These are phyloP conservation scores for Nipponacmea schrenckii DNA, from an alignment of 2,888 invertebrate species.

Conservation along the genomic window DNA sequence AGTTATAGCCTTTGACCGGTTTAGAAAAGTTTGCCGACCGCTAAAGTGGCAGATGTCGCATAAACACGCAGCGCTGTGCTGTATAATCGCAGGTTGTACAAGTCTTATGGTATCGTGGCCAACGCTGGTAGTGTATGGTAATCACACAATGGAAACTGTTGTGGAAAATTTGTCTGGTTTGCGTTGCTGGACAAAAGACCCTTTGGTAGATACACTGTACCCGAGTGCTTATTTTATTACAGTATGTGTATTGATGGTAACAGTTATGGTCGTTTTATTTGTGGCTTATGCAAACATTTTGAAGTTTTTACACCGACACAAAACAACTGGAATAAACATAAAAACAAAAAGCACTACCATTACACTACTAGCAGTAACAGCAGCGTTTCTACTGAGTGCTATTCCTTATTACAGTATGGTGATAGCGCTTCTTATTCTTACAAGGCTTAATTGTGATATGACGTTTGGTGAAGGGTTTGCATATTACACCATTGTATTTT, in stretches of 20 bases:
- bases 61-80: conserved; percentile 17
- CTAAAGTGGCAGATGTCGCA: conserved; percentile 26
- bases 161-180: conserved; percentile 26
- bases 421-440: too few species aligned
- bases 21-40: conserved; percentile 29
- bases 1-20: conserved; percentile 31
- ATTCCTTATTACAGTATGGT: too few species aligned
- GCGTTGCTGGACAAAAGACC: conserved; percentile 25
- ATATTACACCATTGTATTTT: too few species aligned
- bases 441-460: too few species aligned
- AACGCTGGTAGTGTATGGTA: conserved; percentile 29
- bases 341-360: too few species aligned
- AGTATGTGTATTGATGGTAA: conserved; percentile 26
- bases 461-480: too few species aligned
- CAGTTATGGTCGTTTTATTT: conserved; percentile 12
- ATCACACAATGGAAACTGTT: conserved; percentile 13
- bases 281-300: conserved; percentile 27
- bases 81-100: conserved; percentile 13
- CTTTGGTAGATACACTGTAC: conserved; percentile 22
- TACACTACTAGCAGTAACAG: too few species aligned
- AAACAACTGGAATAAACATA: background rate
- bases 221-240: conserved; percentile 23
- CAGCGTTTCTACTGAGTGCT: too few species aligned
- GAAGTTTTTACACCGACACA: conserved; percentile 22
- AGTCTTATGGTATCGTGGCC: conserved; percentile 28